A percentile compares a stretch with the other conserved stretches of the same genome.
Evolutionary conservation across 1,140 invertebrate genomes (phyloP).

Genomic region (Tetragnatha versicolor): DNA sequence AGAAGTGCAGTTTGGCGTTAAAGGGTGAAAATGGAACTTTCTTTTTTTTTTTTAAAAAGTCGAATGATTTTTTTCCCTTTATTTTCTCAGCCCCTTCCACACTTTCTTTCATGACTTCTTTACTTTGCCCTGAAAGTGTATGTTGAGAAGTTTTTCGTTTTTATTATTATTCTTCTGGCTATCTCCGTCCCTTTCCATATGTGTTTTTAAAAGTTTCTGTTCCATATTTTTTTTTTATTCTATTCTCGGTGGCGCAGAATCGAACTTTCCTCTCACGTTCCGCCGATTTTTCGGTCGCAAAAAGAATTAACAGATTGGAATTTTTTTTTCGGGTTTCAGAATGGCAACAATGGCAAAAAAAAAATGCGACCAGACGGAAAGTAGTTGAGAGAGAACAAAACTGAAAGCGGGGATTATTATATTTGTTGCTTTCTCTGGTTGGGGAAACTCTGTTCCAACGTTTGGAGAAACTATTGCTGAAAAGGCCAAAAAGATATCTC

Average conservation of each 20-base stretch:
- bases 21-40: slow-evolving; percentile 47
- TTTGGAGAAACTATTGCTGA: too few relatives aligned
- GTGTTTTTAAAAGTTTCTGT: background rate
- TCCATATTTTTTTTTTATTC: slow-evolving; percentile 9
- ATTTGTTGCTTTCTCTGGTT: too few relatives aligned
- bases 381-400: too few relatives aligned
- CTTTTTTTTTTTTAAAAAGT: slow-evolving; percentile 43
- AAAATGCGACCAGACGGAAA: too few relatives aligned
- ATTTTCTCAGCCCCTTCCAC: too few relatives aligned
- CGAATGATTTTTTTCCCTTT: slow-evolving; percentile 10
- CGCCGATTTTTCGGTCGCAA: background rate
- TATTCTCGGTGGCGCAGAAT: background rate
- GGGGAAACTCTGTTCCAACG: too few relatives aligned
- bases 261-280: slow-evolving; percentile 27
- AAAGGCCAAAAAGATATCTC: too few relatives aligned
- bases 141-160: slow-evolving; percentile 19
- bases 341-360: too few relatives aligned
- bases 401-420: too few relatives aligned
- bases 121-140: slow-evolving; percentile 4
- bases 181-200: too few relatives aligned
- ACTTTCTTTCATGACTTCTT: slow-evolving; percentile 22
- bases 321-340: too few relatives aligned
- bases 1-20: slow-evolving; percentile 46
- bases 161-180: slow-evolving; percentile 3
- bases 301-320: slow-evolving; percentile 12